A percentile compares a stretch with the other conserved stretches of the same genome.
Evolutionary conservation across 1,140 invertebrate genomes (phyloP).

Genomic region (Wiebesia pumilae): DNA sequence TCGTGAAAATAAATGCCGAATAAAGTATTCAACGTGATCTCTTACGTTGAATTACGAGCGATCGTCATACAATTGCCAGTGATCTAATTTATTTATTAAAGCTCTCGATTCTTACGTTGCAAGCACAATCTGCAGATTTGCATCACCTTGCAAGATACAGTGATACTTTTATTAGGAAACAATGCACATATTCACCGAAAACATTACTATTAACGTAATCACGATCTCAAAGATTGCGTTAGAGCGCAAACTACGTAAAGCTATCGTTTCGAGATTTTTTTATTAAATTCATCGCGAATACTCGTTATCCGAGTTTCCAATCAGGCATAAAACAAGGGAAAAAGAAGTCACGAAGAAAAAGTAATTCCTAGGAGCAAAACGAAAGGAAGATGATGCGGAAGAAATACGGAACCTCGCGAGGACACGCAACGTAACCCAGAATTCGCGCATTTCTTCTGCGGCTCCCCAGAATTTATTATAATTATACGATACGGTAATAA

Average conservation of each 20-base stretch:
- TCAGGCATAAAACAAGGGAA: neutral
- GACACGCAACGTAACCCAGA: constrained; percentile 39
- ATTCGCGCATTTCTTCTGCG: neutral
- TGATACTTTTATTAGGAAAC: too few species aligned
- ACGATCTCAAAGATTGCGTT: neutral
- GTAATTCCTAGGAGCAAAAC: neutral
- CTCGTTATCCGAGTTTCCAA: neutral
- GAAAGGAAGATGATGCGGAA: neutral
- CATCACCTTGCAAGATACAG: too few species aligned
- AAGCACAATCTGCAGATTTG: too few species aligned
- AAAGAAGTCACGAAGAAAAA: neutral
- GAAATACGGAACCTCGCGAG: neutral
- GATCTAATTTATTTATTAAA: too few species aligned
- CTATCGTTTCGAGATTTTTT: neutral
- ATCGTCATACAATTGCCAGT: too few species aligned
- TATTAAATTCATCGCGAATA: neutral
- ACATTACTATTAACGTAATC: too few species aligned
- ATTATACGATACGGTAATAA: constrained; percentile 59
- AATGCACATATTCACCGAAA: too few species aligned
- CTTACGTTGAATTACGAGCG: too few species aligned
- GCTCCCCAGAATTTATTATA: constrained; percentile 54
- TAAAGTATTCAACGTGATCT: too few species aligned
- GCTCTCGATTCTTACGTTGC: too few species aligned
- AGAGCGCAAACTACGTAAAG: neutral
- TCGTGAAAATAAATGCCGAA: too few species aligned